A percentile compares a stretch with the other conserved stretches of the same genome.
Evolutionary conservation across 2,888 invertebrate species (phyloP).

Genomic region (Volucella zonaria): DNA sequence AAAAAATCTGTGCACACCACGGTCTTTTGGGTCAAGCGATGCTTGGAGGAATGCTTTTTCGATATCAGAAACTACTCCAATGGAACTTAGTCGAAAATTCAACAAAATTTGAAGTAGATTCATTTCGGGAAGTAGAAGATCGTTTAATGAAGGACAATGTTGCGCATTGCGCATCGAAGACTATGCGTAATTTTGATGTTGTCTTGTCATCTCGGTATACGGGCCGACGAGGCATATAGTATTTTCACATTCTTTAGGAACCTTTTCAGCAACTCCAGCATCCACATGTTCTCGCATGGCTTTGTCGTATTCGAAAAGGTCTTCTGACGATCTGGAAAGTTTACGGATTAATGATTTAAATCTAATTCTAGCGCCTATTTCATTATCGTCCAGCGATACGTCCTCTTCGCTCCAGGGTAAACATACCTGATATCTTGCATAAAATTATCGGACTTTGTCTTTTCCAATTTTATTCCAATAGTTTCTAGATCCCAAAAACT

Average conservation of each 20-base stretch:
- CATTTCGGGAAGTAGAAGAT: neutral
- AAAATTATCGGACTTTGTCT: neutral
- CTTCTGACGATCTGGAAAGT: conserved; percentile 7
- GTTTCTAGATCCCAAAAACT: conserved; percentile 10
- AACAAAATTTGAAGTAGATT: too few species aligned
- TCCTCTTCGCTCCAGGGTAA: conserved; percentile 2
- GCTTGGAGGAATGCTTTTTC: conserved; percentile 28
- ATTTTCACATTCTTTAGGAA: neutral
- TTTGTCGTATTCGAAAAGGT: conserved; percentile 17
- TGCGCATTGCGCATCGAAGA: conserved; percentile 23
- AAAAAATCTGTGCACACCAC: too few species aligned
- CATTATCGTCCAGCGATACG: neutral
- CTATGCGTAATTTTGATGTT: conserved; percentile 13
- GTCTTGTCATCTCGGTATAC: conserved; percentile 25
- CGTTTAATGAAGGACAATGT: conserved; percentile 14
- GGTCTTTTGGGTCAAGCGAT: neutral
- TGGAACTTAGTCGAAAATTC: neutral
- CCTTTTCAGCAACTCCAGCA: conserved; percentile 17
- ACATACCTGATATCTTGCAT: conserved; percentile 3
- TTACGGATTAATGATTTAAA: conserved; percentile 10
- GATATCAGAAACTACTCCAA: conserved; percentile 33
- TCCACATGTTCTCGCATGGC: conserved; percentile 16
- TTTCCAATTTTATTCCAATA: conserved; percentile 2
- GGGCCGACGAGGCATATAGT: conserved; percentile 25
- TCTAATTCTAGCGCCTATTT: neutral